Evolutionary conservation across 64 coral and sea anemone species (phyloP), one percentile per base, ranked within the genome.

Genomic region (Dendrophyllia cribrosa): DNA sequence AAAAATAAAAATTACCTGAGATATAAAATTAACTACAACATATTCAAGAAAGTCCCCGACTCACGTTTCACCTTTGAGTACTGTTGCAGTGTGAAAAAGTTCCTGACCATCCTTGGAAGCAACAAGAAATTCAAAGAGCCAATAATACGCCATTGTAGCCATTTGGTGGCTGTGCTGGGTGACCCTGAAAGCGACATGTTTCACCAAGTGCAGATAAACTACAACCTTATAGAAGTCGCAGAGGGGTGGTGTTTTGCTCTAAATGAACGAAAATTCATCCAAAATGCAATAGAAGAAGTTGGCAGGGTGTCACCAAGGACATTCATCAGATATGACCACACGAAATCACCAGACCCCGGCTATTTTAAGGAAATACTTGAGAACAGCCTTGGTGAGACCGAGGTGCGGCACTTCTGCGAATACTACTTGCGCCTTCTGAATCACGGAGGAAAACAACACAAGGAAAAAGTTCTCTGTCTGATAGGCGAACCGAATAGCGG

Each of bases 401-500:
- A 65, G 3, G 61, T 65, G 9, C 15, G 61, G 15, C 61, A 65
- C 14, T 65, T 65, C 61, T 75, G 73, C 73, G 47, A 53, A 75
- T 75, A 51, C 73, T 75, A 51, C 73, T 19, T 75, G 44, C 46
- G 73, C 47, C 73, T 51, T 15, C 15, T 75, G 0, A 75, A 75
- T 51, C 45, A 75, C 4, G 45, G 73, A 75, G 51, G 17, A 4
- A 51, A 51, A 47, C 73, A 75, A 47, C 73, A 75, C 44, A 75
- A 51, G 19, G 73, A 75, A 17, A 75, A 75, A n/a, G 73, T 75
- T 8, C 16, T 53, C 6, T 75, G 46, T 17, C 20, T 75, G 45
- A 50, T 75, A 19, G 73, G 14, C 5, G 73, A 75, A 19, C 73
- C 73, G 3, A 75, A 75, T 46, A 75, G 73, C 9, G 73, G 73